These are phyloP conservation scores for Mercenaria mercenaria DNA, from an alignment of 1,140 invertebrate genomes.

Conservation along the genomic window DNA sequence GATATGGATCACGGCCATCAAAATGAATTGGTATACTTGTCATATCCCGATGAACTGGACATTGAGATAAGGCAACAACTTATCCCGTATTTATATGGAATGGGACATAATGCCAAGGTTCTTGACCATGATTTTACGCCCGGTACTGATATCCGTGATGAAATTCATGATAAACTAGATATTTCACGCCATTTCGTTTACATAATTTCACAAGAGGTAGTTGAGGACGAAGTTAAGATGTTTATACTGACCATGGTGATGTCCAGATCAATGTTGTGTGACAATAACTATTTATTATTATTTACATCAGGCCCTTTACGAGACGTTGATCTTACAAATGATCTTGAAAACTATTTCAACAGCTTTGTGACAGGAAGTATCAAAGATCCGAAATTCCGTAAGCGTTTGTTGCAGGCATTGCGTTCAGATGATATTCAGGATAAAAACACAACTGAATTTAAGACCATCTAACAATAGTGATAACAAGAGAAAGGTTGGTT, in stretches of 20 bases:
- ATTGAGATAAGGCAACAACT: background rate
- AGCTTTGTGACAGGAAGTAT: background rate
- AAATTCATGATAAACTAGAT: background rate
- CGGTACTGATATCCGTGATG: background rate
- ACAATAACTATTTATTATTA: background rate
- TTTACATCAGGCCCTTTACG: background rate
- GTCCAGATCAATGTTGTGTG: background rate
- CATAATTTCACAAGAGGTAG: background rate
- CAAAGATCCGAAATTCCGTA: background rate
- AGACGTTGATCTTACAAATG: background rate
- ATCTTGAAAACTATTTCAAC: background rate
- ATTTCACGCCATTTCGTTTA: background rate
- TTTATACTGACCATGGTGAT: background rate
- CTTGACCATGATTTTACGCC: background rate
- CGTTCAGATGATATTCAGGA: background rate
- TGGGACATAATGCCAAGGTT: background rate
- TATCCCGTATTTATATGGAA: background rate
- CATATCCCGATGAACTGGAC: background rate
- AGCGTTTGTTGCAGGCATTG: background rate
- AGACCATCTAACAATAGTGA: too few relatives aligned
- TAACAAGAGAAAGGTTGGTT: too few relatives aligned
- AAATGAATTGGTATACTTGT: background rate
- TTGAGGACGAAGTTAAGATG: background rate
- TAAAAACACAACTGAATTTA: too few relatives aligned
- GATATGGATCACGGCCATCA: background rate